phyloP scores from a whole-genome alignment of 2,113 vertebrate species.

The Muntiacus reevesi region DNA sequence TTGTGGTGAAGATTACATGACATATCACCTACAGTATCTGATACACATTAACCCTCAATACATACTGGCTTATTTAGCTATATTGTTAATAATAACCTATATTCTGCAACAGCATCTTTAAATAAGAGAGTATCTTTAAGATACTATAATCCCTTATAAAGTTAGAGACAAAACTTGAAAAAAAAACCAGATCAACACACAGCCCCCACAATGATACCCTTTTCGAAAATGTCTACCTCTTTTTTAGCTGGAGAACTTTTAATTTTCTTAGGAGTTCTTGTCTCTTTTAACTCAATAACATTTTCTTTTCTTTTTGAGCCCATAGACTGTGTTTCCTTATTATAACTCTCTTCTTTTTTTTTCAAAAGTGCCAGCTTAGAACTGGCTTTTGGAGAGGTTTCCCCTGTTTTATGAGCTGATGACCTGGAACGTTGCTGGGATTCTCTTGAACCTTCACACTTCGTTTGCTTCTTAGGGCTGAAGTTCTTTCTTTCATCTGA shows the following conservation, averaged over 20 bases:
- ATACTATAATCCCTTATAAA: not conserved
- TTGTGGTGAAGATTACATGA: not conserved
- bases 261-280: conserved; percentile 78
- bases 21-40: not conserved
- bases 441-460: conserved; percentile 42
- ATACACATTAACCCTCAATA: not conserved
- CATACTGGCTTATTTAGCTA: not conserved
- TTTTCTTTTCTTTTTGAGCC: conserved; percentile 77
- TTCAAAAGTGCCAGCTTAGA: conserved; percentile 89
- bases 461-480: conserved; percentile 48
- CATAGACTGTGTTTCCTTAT: conserved; percentile 57
- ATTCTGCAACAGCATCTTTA: not conserved
- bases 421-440: not conserved
- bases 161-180: not conserved
- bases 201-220: not conserved
- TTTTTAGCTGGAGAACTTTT: conserved; percentile 89
- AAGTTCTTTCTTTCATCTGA: conserved; percentile 32
- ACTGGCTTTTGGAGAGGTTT: conserved; percentile 78
- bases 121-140: not conserved
- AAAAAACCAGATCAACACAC: conserved; percentile 8
- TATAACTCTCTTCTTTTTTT: conserved; percentile 77
- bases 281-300: conserved; percentile 74
- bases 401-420: conserved; percentile 48
- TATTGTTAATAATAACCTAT: not conserved
- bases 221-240: conserved; percentile 82